Evolutionary conservation across 2,888 invertebrate species (phyloP).

Genomic region (Lamellibrachia columna): DNA sequence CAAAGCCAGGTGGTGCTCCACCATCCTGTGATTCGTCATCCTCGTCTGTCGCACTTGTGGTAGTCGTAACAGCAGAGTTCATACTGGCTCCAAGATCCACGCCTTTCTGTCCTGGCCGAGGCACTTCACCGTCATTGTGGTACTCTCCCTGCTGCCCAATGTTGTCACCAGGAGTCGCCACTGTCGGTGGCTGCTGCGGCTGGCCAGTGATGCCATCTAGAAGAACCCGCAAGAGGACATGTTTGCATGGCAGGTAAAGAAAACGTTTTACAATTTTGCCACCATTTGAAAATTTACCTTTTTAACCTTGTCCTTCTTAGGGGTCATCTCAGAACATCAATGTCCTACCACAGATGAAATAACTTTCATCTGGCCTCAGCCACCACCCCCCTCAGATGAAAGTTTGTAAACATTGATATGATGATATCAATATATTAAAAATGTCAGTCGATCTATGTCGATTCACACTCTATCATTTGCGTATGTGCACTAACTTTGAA

Average conservation of each 20-base stretch:
- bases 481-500: too few species aligned
- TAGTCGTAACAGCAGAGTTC: slow-evolving; percentile 20
- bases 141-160: background rate
- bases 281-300: too few species aligned
- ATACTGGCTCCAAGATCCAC: slow-evolving; percentile 27
- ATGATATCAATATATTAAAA: too few species aligned
- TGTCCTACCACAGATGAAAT: too few species aligned
- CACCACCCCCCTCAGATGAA: too few species aligned
- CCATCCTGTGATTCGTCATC: background rate
- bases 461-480: too few species aligned
- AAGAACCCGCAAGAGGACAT: background rate
- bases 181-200: background rate
- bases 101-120: slow-evolving; percentile 1
- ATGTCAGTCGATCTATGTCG: too few species aligned
- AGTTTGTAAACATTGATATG: too few species aligned
- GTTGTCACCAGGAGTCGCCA: slow-evolving; percentile 8
- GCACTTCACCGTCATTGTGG: background rate
- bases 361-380: too few species aligned
- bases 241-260: background rate
- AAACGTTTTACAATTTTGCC: too few species aligned
- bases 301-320: too few species aligned
- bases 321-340: too few species aligned
- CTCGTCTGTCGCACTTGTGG: background rate
- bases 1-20: background rate
- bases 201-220: slow-evolving; percentile 14